phyloP scores from a whole-genome alignment of 1,140 invertebrate genomes.

The Lepidostoma basale region DNA sequence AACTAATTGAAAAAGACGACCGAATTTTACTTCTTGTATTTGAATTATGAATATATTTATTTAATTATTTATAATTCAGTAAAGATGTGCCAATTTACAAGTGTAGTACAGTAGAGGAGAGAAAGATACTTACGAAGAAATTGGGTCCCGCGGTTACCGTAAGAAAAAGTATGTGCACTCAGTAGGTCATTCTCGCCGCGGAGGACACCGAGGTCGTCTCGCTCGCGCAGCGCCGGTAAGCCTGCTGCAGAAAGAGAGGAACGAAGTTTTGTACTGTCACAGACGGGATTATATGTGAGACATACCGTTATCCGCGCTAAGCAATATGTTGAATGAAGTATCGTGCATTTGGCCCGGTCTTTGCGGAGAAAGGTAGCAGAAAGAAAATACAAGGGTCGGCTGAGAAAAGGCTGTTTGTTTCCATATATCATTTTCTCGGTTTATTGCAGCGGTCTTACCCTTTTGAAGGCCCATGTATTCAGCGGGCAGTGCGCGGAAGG shows the following conservation, averaged over 20 bases:
- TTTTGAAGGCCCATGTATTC: too few relatives aligned
- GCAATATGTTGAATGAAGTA: conserved; percentile 39
- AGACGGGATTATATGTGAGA: conserved; percentile 47
- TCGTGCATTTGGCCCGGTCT: conserved; percentile 32
- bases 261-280: background rate
- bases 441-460: too few relatives aligned
- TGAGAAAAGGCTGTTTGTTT: too few relatives aligned
- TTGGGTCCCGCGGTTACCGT: conserved; percentile 57
- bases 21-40: too few relatives aligned
- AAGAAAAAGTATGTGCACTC: conserved; percentile 57
- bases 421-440: too few relatives aligned
- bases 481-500: background rate
- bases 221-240: conserved; percentile 38
- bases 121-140: conserved; percentile 48
- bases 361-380: background rate
- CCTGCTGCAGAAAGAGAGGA: conserved; percentile 45
- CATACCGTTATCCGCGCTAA: conserved; percentile 47
- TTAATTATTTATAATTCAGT: too few relatives aligned
- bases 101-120: too few relatives aligned
- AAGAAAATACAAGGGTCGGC: background rate
- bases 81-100: too few relatives aligned
- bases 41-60: too few relatives aligned
- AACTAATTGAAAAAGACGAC: too few relatives aligned
- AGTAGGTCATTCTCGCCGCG: conserved; percentile 61
- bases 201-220: conserved; percentile 50